A percentile compares a stretch with the other conserved stretches of the same genome.
phyloP scores from a whole-genome alignment of 2,797 vertebrate species.

The Anomalospiza imberbis region DNA sequence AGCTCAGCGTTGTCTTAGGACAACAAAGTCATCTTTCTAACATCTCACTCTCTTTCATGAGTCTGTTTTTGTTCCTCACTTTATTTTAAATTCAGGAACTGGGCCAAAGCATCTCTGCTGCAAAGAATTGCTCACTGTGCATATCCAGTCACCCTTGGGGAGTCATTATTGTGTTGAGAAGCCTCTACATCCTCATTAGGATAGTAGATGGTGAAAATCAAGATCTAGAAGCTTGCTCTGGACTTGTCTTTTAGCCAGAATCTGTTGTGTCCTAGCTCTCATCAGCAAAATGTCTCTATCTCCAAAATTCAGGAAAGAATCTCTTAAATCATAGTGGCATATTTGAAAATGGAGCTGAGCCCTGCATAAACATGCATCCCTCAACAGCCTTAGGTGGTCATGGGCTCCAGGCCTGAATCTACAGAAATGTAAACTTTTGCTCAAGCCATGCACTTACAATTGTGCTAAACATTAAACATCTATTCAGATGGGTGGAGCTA shows the following conservation, averaged over 20 bases:
- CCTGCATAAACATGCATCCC: neutral
- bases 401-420: neutral
- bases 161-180: neutral
- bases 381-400: neutral
- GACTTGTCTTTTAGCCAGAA: neutral
- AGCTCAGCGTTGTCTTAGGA: conserved; percentile 37
- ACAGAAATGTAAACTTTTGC: neutral
- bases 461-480: neutral
- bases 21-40: conserved; percentile 31
- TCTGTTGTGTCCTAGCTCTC: neutral
- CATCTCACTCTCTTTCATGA: neutral
- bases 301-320: neutral
- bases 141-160: neutral
- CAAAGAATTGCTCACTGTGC: conserved; percentile 13
- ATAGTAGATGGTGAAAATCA: neutral
- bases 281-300: neutral
- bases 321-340: neutral
- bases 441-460: neutral
- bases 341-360: neutral
- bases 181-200: neutral
- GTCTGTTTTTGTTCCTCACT: neutral
- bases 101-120: conserved; percentile 56
- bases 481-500: neutral
- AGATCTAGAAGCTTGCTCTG: neutral
- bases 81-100: conserved; percentile 45